These are phyloP conservation scores for Drosophila rufa DNA, from an alignment of 1,140 invertebrate species.

Conservation along the genomic window DNA sequence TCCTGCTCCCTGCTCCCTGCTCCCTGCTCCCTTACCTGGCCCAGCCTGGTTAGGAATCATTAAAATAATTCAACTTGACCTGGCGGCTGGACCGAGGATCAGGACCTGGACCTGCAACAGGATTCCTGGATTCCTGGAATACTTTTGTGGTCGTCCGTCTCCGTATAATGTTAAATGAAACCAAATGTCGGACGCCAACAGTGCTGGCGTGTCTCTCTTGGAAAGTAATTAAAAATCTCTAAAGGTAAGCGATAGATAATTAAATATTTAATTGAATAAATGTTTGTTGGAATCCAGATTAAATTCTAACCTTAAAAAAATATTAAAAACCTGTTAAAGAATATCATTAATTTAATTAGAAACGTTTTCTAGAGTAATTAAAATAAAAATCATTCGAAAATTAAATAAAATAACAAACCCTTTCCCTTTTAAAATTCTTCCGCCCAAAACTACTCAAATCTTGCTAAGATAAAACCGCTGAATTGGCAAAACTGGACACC, in stretches of 20 bases:
- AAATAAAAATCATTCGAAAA: not conserved
- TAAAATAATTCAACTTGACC: constrained; percentile 68
- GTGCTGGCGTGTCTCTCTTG: not conserved
- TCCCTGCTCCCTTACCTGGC: not conserved
- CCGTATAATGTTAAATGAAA: constrained; percentile 42
- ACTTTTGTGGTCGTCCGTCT: constrained; percentile 18
- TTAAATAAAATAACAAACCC: not conserved
- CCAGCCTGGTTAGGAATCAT: constrained; percentile 47
- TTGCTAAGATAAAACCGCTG: not conserved
- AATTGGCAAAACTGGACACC: not conserved
- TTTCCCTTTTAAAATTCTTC: not conserved
- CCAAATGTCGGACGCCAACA: constrained; percentile 6
- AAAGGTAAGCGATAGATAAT: no score
- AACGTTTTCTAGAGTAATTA: no score
- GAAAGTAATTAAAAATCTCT: not conserved
- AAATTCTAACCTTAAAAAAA: no score
- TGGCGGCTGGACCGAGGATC: constrained; percentile 24
- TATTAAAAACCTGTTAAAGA: no score
- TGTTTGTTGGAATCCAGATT: no score
- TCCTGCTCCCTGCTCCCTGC: not conserved
- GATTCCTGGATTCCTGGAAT: constrained; percentile 49
- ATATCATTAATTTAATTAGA: no score
- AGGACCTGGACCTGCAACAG: constrained; percentile 17
- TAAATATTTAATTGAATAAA: no score
- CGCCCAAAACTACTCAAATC: not conserved